Evolutionary conservation across 2,888 invertebrate species (phyloP), one percentile per base, ranked within the genome.

Genomic region (Neoaliturus tenellus): DNA sequence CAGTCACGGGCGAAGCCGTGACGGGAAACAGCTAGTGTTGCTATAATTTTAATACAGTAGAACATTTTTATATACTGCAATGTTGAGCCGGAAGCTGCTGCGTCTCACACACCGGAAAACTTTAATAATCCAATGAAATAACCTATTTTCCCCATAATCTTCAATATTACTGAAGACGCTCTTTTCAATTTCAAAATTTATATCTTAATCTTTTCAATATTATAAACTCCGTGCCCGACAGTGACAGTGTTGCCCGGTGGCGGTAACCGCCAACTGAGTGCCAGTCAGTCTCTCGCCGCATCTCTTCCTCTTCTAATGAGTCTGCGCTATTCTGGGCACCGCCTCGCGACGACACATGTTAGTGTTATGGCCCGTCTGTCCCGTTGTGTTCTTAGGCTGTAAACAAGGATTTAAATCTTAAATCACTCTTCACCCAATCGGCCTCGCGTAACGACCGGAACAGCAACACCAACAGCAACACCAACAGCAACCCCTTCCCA

Each of bases 401-500:
- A 78, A 78, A 78, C 78, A 78, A 48, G 55, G 35, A 48, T 28
- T 78, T 78, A 48, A 78, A 78, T 28, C 48, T 48, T 25, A 48
- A 78, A 78, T 78, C 78, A 12, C 78, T 78, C 48, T 17, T 20
- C 78, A 78, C 78, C 78, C 78, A 78, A 78, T 78, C 44, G 55
- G 17, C 28, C 62, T 6, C 4, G 62, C 20, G 28, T 25, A 14
- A 62, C 28, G 31, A 31, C 62, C 62, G 62, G 62, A 62, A 44
- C 44, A 44, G 17, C 14, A 14, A 35, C 35, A 35, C 4, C 35
- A 10, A 12, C 44, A 14, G 44, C 14, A 17, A 44, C n/a, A n/a
- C n/a, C n/a, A n/a, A n/a, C n/a, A 44, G 44, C 17, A 17, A 39
- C 12, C 5, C 5, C 12, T 39, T 39, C 39, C 39, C 6, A 39